phyloP scores from a whole-genome alignment of 2,888 invertebrate species.

The Pterobdella sp. region DNA sequence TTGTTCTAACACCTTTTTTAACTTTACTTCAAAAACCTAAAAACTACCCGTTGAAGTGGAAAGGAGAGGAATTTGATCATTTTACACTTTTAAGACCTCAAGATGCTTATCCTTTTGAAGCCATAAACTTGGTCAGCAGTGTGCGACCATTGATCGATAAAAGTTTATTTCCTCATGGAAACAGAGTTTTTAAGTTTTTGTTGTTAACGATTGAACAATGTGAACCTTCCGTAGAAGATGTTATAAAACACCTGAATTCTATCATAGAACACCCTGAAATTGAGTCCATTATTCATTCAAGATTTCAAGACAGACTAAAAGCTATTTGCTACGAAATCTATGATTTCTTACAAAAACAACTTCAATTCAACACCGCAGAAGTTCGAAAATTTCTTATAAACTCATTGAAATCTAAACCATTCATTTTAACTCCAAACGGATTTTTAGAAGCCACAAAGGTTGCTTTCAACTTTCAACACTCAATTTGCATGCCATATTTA shows the following conservation, averaged over 20 bases:
- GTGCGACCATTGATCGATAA: slow-evolving; percentile 33
- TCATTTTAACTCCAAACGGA: slow-evolving; percentile 33
- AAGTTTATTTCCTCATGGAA: slow-evolving; percentile 33
- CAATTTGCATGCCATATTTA: slow-evolving; percentile 39
- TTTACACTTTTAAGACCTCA: slow-evolving; percentile 30
- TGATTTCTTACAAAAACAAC: slow-evolving; percentile 33
- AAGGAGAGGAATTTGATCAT: slow-evolving; percentile 26
- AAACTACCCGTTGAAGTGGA: slow-evolving; percentile 35
- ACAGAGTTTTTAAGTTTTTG: slow-evolving; percentile 32
- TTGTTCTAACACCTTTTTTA: slow-evolving; percentile 32
- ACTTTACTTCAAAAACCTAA: slow-evolving; percentile 35
- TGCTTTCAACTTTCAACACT: slow-evolving; percentile 35
- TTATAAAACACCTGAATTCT: slow-evolving; percentile 36
- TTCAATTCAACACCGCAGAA: background rate
- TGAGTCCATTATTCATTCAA: slow-evolving; percentile 9
- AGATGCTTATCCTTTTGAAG: slow-evolving; percentile 33
- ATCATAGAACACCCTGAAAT: slow-evolving; percentile 29
- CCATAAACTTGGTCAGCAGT: slow-evolving; percentile 33
- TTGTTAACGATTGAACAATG: slow-evolving; percentile 22
- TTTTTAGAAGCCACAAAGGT: slow-evolving; percentile 34
- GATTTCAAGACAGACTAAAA: slow-evolving; percentile 29
- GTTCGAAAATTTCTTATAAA: slow-evolving; percentile 24
- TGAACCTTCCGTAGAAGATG: slow-evolving; percentile 32
- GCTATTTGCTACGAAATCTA: slow-evolving; percentile 33
- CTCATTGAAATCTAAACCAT: slow-evolving; percentile 31